Conservation (phyloP, 2,113 vertebrate species). For the Dicrurus megarhynchus region DNA sequence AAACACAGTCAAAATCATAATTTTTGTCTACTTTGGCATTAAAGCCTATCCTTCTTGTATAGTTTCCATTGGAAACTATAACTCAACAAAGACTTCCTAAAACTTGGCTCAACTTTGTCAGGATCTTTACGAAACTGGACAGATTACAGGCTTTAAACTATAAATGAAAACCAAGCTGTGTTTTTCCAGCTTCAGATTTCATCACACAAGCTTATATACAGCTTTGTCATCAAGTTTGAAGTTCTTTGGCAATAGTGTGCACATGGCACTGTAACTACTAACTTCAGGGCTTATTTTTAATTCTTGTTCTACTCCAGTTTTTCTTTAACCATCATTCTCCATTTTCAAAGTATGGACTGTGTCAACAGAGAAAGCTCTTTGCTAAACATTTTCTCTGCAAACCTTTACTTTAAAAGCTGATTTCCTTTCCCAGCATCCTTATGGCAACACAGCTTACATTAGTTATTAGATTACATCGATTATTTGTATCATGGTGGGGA, state of each 20-base stretch:
- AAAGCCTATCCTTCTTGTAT: background rate
- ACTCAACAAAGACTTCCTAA: background rate
- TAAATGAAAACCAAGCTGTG: constrained; percentile 7
- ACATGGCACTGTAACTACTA: background rate
- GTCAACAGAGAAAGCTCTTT: background rate
- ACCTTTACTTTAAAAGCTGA: background rate
- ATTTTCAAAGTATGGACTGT: background rate
- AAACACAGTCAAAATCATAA: background rate
- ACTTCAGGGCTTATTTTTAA: background rate
- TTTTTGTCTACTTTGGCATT: background rate
- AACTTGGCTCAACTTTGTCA: background rate
- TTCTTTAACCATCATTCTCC: background rate
- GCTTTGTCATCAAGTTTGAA: constrained; percentile 50
- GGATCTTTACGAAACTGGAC: background rate
- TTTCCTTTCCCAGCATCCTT: background rate
- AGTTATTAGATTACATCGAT: background rate
- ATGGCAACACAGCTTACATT: background rate
- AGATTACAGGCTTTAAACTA: background rate
- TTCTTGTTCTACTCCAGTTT: background rate
- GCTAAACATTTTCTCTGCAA: background rate
- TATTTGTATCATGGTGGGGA: background rate
- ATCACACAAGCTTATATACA: background rate
- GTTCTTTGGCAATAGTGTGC: background rate
- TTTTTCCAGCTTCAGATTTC: constrained; percentile 20
- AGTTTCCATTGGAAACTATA: constrained; percentile 8